These are phyloP conservation scores for Okapia johnstoni DNA, from an alignment of 2,113 vertebrate genomes.

Conservation along the genomic window DNA sequence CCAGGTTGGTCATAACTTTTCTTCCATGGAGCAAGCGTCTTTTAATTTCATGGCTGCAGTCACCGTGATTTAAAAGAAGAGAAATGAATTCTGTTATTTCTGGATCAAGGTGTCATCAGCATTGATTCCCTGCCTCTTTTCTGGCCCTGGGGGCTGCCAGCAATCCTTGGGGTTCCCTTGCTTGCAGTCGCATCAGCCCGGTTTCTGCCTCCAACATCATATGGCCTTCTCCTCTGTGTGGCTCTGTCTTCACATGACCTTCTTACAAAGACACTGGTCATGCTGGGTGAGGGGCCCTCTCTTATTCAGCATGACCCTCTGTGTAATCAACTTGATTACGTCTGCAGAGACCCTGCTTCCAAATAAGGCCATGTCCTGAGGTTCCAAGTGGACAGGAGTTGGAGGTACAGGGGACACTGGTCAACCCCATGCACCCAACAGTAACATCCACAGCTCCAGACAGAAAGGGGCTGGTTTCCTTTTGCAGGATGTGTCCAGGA, in stretches of 20 bases:
- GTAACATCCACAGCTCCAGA: neutral
- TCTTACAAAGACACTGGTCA: neutral
- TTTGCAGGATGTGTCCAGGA: rapidly evolving
- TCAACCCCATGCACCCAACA: neutral
- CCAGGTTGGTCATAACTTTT: neutral
- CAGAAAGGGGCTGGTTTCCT: neutral
- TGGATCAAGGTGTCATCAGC: neutral
- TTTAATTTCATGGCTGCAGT: neutral
- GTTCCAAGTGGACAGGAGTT: neutral
- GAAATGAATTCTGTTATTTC: neutral
- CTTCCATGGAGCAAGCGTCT: neutral
- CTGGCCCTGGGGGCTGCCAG: rapidly evolving
- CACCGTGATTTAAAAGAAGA: neutral
- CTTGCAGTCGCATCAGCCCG: rapidly evolving
- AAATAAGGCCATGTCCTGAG: neutral
- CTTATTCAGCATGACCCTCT: neutral
- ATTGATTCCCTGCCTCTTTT: neutral
- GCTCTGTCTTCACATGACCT: neutral
- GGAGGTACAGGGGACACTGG: neutral
- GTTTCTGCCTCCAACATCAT: neutral
- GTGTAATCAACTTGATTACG: rapidly evolving
- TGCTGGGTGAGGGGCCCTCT: neutral
- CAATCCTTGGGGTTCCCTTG: no score
- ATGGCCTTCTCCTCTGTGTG: neutral
- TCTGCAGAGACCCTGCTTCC: neutral